Evolutionary conservation across 2,797 vertebrate genomes (phyloP), one percentile per base, ranked within the genome.

Genomic region (Hippocampus kuda): DNA sequence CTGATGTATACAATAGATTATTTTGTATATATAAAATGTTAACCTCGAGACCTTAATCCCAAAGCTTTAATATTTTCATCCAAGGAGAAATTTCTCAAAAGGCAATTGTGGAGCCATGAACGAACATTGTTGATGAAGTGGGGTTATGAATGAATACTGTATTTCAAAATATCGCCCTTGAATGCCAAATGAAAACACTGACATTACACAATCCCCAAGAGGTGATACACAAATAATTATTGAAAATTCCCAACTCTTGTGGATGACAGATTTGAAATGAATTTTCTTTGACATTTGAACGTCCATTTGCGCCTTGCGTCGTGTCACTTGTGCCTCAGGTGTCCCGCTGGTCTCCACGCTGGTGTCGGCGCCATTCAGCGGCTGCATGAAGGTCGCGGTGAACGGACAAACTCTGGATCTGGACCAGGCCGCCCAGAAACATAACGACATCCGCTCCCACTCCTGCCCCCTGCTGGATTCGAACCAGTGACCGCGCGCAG

Each of bases 391-490:
- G 0, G 77, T 96, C 75, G 88, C 78, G 65, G 84, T 98, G 63
- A 93, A 92, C 34, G 82, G 83, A 69, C 85, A 75, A 27, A 7
- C 71, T 4, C 78, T 98, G 87, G 96, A 99, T 82, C 87, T 98
- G 80, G 97, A 99, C 1, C 90, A 92, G 60, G 96, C 96, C 67
- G 70, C 90, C 66, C 89, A 95, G 84, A 99, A 98, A 81, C 92
- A 97, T 90, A 93, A 88, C 5, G 94, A 97, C 83, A 96, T 98
- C 86, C 94, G 91, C 73, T 95, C 97, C 20, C 96, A 99, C 83
- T 95, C 97, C 85, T 99, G 97, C 82, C 97, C 97, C 76, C 92
- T 93, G 7, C 84, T 90, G 86, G 87, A 82, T 72, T 77, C 83
- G 10, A 76, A 76, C 72, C 84, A 87, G 79, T 90, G 86, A 88